phyloP scores from a whole-genome alignment of 2,113 vertebrate genomes.

The Bubo scandiacus region DNA sequence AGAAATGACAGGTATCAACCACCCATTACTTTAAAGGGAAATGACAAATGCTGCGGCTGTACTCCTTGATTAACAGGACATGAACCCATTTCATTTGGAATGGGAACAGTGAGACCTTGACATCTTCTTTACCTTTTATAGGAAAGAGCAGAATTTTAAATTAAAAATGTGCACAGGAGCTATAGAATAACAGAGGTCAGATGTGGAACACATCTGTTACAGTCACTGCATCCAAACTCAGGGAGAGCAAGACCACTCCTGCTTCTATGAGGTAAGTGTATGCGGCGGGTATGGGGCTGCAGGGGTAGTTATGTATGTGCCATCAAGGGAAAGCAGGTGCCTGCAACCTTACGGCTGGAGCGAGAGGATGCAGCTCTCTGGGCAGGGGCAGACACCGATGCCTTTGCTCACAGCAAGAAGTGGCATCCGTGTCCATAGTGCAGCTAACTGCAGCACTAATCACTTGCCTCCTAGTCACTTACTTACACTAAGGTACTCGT shows the following conservation, averaged over 20 bases:
- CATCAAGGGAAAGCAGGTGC: background rate
- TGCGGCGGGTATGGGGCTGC: rapidly evolving
- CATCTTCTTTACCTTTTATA: constrained; percentile 59
- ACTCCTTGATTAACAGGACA: constrained; percentile 61
- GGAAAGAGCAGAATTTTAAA: constrained; percentile 40
- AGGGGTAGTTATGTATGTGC: background rate
- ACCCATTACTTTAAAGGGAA: constrained; percentile 56
- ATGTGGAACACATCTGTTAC: background rate
- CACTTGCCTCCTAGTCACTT: background rate
- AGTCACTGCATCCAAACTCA: background rate
- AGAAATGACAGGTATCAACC: constrained; percentile 69
- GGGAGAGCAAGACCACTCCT: background rate
- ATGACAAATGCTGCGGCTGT: constrained; percentile 45
- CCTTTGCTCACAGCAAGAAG: background rate
- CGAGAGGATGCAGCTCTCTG: background rate
- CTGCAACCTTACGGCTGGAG: rapidly evolving
- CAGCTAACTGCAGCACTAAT: background rate
- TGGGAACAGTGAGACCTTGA: constrained; percentile 57
- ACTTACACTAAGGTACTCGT: too few relatives aligned
- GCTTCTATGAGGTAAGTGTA: background rate
- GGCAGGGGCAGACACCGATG: background rate
- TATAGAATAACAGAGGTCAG: background rate
- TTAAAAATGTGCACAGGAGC: background rate
- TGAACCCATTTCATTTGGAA: constrained; percentile 60
- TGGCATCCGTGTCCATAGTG: rapidly evolving